Percentiles rank a stretch among this genome's conserved stretches.
phyloP scores from a whole-genome alignment of 1,140 invertebrate genomes.

The Xylocopa sonorina region DNA sequence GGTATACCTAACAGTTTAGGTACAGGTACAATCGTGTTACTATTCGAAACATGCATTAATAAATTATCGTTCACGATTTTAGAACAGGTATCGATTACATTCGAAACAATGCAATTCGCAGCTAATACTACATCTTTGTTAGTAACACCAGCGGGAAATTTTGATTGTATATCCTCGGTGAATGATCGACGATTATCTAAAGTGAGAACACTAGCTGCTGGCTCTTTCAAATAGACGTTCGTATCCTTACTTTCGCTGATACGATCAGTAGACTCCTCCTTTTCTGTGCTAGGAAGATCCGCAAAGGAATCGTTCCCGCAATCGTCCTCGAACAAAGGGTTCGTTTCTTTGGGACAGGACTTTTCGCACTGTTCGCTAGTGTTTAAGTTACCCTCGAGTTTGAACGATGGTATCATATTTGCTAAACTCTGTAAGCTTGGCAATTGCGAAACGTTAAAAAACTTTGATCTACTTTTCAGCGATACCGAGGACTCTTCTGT shows the following conservation, averaged over 20 bases:
- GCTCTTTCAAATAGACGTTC: not conserved
- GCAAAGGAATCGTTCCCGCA: not conserved
- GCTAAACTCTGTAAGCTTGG: conserved; percentile 59
- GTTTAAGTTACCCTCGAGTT: conserved; percentile 29
- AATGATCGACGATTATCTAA: conserved; percentile 58
- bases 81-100: conserved; percentile 28
- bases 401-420: conserved; percentile 60
- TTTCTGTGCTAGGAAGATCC: too few relatives aligned
- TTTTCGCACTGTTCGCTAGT: conserved; percentile 33
- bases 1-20: conserved; percentile 62
- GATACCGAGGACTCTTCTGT: conserved; percentile 28
- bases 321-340: not conserved
- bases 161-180: conserved; percentile 63
- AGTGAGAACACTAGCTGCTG: not conserved
- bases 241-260: not conserved
- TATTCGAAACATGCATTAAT: conserved; percentile 40
- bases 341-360: conserved; percentile 11
- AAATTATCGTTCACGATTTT: conserved; percentile 43
- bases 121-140: conserved; percentile 54
- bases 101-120: conserved; percentile 32
- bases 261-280: not conserved
- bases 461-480: conserved; percentile 41
- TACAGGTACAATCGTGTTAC: conserved; percentile 57
- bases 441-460: conserved; percentile 58
- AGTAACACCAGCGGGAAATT: conserved; percentile 40